Base-by-base conservation (phyloP, 2,113 vertebrate species). In the Dicaeum eximium region DNA sequence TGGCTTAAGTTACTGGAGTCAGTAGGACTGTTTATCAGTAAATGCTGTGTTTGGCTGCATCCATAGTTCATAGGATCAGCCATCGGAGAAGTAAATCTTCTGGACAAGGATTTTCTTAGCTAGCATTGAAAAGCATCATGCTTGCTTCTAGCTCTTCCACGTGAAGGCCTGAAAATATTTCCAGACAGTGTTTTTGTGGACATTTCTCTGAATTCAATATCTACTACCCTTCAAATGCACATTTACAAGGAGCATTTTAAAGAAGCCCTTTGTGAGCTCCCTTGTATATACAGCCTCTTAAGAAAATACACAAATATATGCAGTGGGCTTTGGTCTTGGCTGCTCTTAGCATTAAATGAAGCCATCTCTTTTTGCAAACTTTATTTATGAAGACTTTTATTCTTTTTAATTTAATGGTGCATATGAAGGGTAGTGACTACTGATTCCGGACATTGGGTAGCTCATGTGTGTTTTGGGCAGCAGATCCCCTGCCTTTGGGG, bases 1-100 rank as follows among this genome's bases (percentile, higher is more conserved):
- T 96, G 94, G 90, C 94, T 88, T 54, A 96, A 95, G 86, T 88
- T 90, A 77, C 66, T 90, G 92, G 90, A 96, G 85, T 88, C 96
- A 71, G 79, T 80, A 60, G 71, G 71, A 88, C 92, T 88, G 69
- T 86, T 93, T 90, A 93, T 96, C 93, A 94, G 79, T 80, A 93
- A 96, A 88, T 66, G 94, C 94, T 96, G 93, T 96, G 88, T 90
- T 96, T 96, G 71, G 58, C 79, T 69, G 71, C 51, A 22, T 57
- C 2, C 80, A 64, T 18, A 4, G 79, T 88, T 93, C 64, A 28
- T 80, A 48, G 56, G 83, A 84, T 90, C 66, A 47, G 78, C 56
- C 79, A 92, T 7, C 0, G 0, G 64, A 80, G 82, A 83, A 91
- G 66, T 83, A 94, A 96, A 93, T 95, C 87, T 94, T 72, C 81